phyloP scores from a whole-genome alignment of 2,888 invertebrate species.

The Dryobota labecula region DNA sequence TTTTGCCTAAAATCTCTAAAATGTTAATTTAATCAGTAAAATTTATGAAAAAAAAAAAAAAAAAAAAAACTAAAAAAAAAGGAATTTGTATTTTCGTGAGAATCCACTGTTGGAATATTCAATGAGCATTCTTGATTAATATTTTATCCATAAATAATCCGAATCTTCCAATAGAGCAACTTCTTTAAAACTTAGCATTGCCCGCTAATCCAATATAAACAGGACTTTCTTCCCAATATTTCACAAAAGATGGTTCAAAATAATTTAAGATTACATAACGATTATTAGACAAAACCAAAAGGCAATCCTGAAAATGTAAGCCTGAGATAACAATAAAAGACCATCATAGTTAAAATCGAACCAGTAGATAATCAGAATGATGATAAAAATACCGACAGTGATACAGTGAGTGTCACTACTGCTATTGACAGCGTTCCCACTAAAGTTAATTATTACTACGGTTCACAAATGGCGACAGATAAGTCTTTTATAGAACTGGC shows the following conservation, averaged over 20 bases:
- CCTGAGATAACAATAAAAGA: conserved; percentile 9
- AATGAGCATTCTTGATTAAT: background rate
- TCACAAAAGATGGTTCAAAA: background rate
- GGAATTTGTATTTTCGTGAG: background rate
- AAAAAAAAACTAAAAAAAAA: too few species aligned
- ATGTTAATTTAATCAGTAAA: background rate
- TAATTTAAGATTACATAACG: background rate
- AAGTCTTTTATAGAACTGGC: conserved; percentile 45
- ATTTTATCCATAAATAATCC: background rate
- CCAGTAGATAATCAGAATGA: conserved; percentile 27
- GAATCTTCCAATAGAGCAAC: background rate
- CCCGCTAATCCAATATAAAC: background rate
- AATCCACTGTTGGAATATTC: background rate
- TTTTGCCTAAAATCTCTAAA: conserved; percentile 1
- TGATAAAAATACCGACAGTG: conserved; percentile 50
- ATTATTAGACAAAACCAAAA: background rate
- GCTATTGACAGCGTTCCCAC: conserved; percentile 46
- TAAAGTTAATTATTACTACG: conserved; percentile 54
- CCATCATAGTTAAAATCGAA: conserved; percentile 15
- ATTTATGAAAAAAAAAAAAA: background rate
- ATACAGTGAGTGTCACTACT: conserved; percentile 46
- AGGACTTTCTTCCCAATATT: conserved; percentile 3
- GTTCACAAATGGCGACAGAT: conserved; percentile 59
- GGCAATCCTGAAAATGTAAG: conserved; percentile 16
- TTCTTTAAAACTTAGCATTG: background rate